Percentiles rank a stretch among this genome's conserved stretches.
phyloP scores from a whole-genome alignment of 2,113 vertebrate genomes.

The Sinocyclocheilus maitianheensis region DNA sequence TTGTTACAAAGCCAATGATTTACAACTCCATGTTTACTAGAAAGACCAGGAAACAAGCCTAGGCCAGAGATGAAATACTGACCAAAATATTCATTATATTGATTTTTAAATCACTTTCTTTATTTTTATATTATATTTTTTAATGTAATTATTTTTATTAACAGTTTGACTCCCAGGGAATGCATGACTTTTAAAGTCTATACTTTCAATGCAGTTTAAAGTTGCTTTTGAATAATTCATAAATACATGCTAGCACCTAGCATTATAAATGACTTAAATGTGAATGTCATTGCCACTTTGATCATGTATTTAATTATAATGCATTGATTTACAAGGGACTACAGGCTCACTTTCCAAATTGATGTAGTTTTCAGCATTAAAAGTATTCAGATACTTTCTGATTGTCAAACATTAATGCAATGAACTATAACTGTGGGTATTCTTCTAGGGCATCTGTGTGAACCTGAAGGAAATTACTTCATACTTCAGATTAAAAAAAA shows the following conservation, averaged over 20 bases:
- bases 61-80: no score
- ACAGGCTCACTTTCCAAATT: not conserved
- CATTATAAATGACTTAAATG: not conserved
- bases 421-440: not conserved
- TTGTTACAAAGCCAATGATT: not conserved
- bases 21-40: no score
- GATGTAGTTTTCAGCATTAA: no score
- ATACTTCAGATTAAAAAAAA: not conserved
- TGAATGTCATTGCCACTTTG: not conserved
- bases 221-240: not conserved
- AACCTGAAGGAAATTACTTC: not conserved
- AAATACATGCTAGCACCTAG: not conserved
- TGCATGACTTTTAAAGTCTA: not conserved
- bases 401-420: not conserved
- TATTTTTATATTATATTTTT: no score
- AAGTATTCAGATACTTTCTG: not conserved
- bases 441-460: not conserved
- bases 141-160: not conserved
- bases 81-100: no score
- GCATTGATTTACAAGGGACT: not conserved
- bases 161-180: not conserved
- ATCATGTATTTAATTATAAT: not conserved
- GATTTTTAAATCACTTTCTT: no score
- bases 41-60: no score
- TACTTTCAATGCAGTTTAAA: not conserved